Evolutionary conservation across 2,113 vertebrate species (phyloP), one percentile per base, ranked within the genome.

Genomic region (Solea solea): DNA sequence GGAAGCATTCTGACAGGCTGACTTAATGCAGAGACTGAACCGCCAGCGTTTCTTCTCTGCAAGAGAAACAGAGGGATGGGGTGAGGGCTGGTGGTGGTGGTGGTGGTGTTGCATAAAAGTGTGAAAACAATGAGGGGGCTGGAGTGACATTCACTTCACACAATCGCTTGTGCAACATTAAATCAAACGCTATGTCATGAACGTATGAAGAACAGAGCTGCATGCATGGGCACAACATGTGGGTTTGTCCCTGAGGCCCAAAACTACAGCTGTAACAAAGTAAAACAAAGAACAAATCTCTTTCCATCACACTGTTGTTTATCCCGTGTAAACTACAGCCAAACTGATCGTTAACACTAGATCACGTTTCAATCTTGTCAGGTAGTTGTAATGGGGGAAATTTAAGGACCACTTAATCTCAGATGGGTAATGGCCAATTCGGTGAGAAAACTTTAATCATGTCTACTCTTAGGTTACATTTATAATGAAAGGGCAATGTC

Each of bases 1-100:
- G 96, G 89, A 97, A 95, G 81, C 93, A 81, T 89, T 93, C 94
- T 81, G 93, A 94, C 90, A 97, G 92, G 81, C 95, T 95, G 83
- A 98, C 94, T 87, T 94, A 96, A 91, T 95, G 93, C 90, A 94
- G 95, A 83, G 88, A 79, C 76, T 48, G 46, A 72, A 71, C 76
- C 71, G 68, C 75, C 74, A 91, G 83, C 64, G 69, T 81, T 82
- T 90, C 94, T 34, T 75, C 74, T 63, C 91, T 95, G 67, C 64
- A 57, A 27, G 58, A 54, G 39, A 13, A 60, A 64, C 61, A 80
- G 45, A 83, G 69, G 51, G 48, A 49, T 70, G 55, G 58, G 49
- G 40, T 14, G 70, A 69, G 56, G 54, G 72, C 21, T 21, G 21
- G 49, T 59, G 44, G 68, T 58, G 74, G 59, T 4, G 2, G 44